A percentile compares a stretch with the other conserved stretches of the same genome.
These are phyloP conservation scores for Lophotriccus pileatus DNA, from an alignment of 2,797 vertebrate species.

Conservation along the genomic window DNA sequence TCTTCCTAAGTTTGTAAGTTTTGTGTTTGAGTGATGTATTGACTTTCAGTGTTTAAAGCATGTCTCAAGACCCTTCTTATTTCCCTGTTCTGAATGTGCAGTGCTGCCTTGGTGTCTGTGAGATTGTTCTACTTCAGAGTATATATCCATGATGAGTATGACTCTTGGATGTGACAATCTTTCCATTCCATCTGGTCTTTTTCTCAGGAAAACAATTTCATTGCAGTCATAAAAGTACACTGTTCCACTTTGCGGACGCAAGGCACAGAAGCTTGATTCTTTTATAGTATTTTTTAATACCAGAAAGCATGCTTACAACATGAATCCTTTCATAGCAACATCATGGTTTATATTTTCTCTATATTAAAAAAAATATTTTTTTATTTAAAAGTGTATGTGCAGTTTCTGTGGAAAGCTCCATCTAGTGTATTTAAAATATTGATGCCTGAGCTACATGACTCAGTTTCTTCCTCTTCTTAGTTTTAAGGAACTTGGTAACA, in stretches of 20 bases:
- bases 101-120: background rate
- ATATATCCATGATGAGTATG: accelerated
- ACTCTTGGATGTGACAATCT: background rate
- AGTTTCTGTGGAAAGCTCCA: background rate
- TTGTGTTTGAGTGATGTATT: background rate
- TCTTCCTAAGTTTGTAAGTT: background rate
- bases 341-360: background rate
- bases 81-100: background rate
- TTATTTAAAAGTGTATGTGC: background rate
- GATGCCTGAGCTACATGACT: background rate
- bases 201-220: background rate
- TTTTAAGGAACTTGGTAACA: background rate
- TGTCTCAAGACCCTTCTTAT: background rate
- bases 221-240: background rate
- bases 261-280: background rate
- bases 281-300: background rate
- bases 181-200: background rate
- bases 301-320: background rate
- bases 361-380: background rate
- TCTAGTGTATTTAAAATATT: background rate
- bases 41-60: background rate
- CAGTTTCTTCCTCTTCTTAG: background rate
- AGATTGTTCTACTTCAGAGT: background rate
- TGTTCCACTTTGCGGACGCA: background rate
- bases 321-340: background rate